Percentiles rank a stretch among this genome's conserved stretches.
phyloP scores from a whole-genome alignment of 2,113 vertebrate genomes.

The Colistium nudipinnis region DNA sequence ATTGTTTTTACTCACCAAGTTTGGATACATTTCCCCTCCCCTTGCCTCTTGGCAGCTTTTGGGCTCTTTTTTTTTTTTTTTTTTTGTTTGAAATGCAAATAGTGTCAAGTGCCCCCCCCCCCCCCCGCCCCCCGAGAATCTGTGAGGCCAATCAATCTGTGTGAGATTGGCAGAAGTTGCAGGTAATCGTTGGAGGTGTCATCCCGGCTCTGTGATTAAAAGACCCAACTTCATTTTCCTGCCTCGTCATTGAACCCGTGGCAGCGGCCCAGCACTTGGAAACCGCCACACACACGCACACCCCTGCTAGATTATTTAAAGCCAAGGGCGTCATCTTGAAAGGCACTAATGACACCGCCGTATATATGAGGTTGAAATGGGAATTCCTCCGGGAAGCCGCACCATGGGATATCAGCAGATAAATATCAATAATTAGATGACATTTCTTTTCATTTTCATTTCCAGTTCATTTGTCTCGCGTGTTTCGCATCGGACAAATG shows the following conservation, averaged over 20 bases:
- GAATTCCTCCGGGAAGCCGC: background rate
- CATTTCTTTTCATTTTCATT: no score
- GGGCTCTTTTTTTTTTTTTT: conserved; percentile 32
- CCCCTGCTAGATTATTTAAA: background rate
- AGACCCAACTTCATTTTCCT: conserved; percentile 69
- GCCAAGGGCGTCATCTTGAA: background rate
- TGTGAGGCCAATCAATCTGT: conserved; percentile 56
- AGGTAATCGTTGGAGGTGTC: conserved; percentile 73
- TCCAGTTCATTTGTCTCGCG: no score
- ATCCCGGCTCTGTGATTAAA: conserved; percentile 70
- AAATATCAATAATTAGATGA: no score
- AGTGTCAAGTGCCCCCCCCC: no score
- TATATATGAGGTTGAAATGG: background rate
- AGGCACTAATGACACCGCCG: no score
- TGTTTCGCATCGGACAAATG: no score
- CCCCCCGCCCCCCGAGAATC: no score
- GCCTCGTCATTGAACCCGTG: conserved; percentile 49
- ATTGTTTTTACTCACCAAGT: no score
- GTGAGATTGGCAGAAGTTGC: conserved; percentile 66
- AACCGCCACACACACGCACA: background rate
- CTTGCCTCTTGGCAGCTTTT: conserved; percentile 16
- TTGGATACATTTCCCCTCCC: conserved; percentile 14
- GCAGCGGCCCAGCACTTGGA: conserved; percentile 27
- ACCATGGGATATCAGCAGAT: background rate
- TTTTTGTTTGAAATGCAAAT: conserved; percentile 45